Percentiles rank a stretch among this genome's conserved stretches.
These are phyloP conservation scores for Podarcis lilfordi DNA, from an alignment of 2,797 vertebrate species.

Conservation along the genomic window DNA sequence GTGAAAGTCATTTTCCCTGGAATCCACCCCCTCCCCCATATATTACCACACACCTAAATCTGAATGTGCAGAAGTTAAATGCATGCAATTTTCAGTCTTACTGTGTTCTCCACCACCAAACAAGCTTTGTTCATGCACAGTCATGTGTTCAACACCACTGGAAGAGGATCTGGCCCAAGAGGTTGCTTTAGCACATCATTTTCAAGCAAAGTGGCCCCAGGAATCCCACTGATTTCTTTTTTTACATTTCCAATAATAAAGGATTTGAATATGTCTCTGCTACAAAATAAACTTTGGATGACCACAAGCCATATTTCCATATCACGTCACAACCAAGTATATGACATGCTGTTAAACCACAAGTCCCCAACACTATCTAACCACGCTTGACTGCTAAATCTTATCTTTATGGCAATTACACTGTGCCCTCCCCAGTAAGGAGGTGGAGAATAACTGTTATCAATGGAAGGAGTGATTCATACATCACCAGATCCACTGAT, in stretches of 20 bases:
- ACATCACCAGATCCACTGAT: neutral
- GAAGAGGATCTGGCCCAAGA: neutral
- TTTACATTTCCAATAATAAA: neutral
- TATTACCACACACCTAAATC: no score
- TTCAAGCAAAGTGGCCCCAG: neutral
- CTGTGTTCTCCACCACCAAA: neutral
- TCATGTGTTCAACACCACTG: neutral
- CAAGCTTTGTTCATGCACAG: neutral
- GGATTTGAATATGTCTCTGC: neutral
- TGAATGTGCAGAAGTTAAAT: no score
- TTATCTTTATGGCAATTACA: neutral
- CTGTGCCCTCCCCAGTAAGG: no score
- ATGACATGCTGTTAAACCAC: no score
- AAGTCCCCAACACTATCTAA: no score
- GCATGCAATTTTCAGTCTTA: no score
- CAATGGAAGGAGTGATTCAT: neutral
- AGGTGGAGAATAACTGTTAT: neutral
- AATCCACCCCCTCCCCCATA: no score
- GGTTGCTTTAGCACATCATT: no score
- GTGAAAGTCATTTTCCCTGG: no score
- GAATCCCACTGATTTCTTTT: neutral
- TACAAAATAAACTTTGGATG: neutral
- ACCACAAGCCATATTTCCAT: neutral
- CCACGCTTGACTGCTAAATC: neutral
- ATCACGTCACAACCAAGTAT: neutral